These are phyloP conservation scores for Propithecus perrieri DNA, from an alignment of 2,797 vertebrate species.

Conservation along the genomic window DNA sequence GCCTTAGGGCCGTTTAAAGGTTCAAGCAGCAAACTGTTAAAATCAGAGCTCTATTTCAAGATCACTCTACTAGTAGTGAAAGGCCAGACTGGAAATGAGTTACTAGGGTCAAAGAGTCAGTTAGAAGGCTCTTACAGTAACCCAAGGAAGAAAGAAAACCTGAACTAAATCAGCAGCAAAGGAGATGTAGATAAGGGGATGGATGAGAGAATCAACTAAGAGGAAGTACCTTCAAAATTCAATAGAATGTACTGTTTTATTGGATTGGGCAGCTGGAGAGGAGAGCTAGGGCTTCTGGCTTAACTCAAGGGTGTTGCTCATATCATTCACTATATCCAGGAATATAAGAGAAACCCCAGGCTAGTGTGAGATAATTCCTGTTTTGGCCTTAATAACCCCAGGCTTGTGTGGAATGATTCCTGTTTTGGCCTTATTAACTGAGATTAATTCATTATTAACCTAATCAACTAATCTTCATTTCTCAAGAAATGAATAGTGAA, in stretches of 20 bases:
- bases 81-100: neutral
- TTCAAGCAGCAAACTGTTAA: neutral
- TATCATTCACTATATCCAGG: too few relatives aligned
- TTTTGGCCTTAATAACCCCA: neutral
- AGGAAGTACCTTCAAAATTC: neutral
- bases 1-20: neutral
- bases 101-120: neutral
- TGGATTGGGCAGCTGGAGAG: too few relatives aligned
- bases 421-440: neutral
- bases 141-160: neutral
- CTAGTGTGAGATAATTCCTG: too few relatives aligned
- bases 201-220: neutral
- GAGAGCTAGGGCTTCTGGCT: too few relatives aligned
- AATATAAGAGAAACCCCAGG: too few relatives aligned
- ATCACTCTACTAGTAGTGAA: neutral
- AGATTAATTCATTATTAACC: neutral
- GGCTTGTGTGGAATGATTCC: neutral
- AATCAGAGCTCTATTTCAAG: conserved; percentile 6
- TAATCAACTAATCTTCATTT: neutral
- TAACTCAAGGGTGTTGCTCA: too few relatives aligned
- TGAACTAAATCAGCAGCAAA: neutral
- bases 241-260: too few relatives aligned
- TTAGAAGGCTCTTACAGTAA: neutral
- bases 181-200: neutral
- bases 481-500: neutral